phyloP scores from a whole-genome alignment of 2,888 invertebrate species.

The Torymus tubicola region DNA sequence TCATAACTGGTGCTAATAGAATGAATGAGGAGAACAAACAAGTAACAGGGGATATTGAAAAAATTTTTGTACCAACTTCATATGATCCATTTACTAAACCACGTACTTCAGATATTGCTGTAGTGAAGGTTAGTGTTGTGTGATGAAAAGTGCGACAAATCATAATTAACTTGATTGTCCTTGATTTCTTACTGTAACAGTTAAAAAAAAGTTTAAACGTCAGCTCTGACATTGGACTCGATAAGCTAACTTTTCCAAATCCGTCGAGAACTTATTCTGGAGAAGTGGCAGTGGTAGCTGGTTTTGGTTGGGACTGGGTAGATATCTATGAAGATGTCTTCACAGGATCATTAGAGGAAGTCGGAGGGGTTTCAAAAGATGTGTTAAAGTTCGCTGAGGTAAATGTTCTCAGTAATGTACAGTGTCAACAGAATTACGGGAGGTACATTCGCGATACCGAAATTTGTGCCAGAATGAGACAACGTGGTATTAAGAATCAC shows the following conservation, averaged over 20 bases:
- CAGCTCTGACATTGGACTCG: no score
- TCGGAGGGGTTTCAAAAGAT: background rate
- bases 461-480: background rate
- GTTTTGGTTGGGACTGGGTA: constrained; percentile 18
- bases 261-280: background rate
- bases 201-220: no score
- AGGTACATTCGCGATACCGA: background rate
- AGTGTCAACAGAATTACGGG: background rate
- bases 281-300: background rate
- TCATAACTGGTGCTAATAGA: constrained; percentile 11
- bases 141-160: no score
- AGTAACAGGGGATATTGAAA: constrained; percentile 2
- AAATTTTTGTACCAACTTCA: background rate
- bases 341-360: background rate
- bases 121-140: constrained; percentile 24
- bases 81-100: background rate
- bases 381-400: background rate
- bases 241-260: no score
- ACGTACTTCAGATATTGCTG: constrained; percentile 15
- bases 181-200: no score
- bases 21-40: background rate
- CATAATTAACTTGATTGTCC: no score
- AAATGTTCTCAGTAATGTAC: background rate
- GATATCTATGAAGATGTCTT: background rate
- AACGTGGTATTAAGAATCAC: background rate